Conservation (phyloP, 2,797 vertebrate genomes). For the Anguilla pacifica region DNA sequence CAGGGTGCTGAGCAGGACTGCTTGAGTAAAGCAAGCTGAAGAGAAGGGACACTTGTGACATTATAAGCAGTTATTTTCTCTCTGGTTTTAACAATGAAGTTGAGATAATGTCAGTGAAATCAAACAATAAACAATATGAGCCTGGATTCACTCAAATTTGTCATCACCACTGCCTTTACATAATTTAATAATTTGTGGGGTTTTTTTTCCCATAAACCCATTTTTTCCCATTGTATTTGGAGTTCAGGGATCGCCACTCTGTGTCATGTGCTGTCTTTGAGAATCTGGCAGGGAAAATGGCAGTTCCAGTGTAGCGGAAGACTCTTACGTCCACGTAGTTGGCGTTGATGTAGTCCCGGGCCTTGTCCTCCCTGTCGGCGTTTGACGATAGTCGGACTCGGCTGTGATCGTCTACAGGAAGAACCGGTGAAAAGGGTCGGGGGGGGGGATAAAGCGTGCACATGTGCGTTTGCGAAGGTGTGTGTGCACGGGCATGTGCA, state of each 20-base stretch:
- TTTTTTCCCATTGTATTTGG: too few species aligned
- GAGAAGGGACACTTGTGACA: background rate
- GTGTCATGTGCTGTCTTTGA: too few species aligned
- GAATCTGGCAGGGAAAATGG: background rate
- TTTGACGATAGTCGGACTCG: slow-evolving; percentile 88
- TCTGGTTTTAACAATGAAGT: background rate
- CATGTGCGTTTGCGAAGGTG: background rate
- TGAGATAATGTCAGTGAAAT: too few species aligned
- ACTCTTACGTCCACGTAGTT: slow-evolving; percentile 92
- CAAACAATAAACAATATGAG: too few species aligned
- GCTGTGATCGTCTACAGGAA: slow-evolving; percentile 88
- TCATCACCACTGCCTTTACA: too few species aligned
- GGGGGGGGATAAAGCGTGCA: background rate
- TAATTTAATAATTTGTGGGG: too few species aligned
- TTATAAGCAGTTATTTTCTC: background rate
- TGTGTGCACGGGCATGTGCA: background rate
- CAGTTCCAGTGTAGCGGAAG: background rate
- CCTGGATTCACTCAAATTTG: too few species aligned
- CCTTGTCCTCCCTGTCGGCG: slow-evolving; percentile 83
- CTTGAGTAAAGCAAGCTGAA: background rate
- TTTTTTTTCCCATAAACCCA: too few species aligned
- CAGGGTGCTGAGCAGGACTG: background rate
- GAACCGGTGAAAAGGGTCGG: background rate
- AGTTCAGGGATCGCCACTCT: too few species aligned
- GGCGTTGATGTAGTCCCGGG: slow-evolving; percentile 94